These are phyloP conservation scores for Spinus pinus DNA, from an alignment of 2,797 vertebrate species.

Conservation along the genomic window DNA sequence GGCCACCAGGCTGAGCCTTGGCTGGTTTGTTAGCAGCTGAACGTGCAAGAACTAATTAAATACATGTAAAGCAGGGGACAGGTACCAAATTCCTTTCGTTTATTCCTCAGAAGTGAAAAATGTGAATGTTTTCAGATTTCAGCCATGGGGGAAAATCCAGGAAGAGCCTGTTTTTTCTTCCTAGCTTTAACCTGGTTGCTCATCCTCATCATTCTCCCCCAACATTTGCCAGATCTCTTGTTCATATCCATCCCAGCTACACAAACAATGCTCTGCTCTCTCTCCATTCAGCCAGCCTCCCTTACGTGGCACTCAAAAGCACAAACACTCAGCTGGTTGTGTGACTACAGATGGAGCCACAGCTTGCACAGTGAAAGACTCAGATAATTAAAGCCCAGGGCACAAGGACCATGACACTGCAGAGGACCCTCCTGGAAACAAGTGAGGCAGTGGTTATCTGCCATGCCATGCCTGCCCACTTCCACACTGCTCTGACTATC, in stretches of 20 bases:
- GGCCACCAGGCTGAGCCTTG: background rate
- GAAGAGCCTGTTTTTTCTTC: background rate
- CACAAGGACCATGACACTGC: background rate
- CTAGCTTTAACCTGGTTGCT: background rate
- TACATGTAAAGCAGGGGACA: background rate
- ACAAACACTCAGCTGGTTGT: background rate
- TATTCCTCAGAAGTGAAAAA: background rate
- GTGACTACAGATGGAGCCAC: background rate
- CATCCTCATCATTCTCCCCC: background rate
- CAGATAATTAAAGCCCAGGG: background rate
- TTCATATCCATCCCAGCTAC: background rate
- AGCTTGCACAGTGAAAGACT: background rate
- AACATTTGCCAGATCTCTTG: background rate
- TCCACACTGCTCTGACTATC: background rate
- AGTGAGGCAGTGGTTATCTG: background rate
- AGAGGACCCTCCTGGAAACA: background rate
- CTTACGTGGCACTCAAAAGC: background rate
- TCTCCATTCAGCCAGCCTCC: background rate
- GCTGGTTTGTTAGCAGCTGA: background rate
- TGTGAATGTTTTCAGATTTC: background rate
- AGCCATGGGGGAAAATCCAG: background rate
- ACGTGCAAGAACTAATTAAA: background rate
- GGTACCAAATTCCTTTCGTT: rapidly evolving
- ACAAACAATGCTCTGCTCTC: background rate
- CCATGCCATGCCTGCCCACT: background rate